phyloP scores from a whole-genome alignment of 1,140 invertebrate species.

The Agrypnia vestita region DNA sequence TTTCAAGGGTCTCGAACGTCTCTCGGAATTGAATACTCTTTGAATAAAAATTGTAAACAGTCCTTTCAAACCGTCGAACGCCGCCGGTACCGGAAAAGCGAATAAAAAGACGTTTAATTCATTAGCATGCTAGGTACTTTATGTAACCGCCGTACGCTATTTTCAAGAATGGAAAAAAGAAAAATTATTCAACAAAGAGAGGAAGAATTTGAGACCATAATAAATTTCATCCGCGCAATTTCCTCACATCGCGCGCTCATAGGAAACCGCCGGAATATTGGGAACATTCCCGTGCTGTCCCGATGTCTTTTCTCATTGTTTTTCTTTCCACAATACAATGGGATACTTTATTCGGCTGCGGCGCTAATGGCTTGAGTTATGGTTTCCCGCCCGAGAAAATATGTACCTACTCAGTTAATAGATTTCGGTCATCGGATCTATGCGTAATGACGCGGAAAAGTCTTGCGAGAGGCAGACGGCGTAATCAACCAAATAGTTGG shows the following conservation, averaged over 20 bases:
- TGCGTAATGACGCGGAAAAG: conserved; percentile 3
- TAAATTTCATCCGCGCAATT: conserved; percentile 58
- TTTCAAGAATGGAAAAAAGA: conserved; percentile 36
- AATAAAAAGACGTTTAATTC: conserved; percentile 18
- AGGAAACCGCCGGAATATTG: conserved; percentile 20
- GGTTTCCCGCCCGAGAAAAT: neutral
- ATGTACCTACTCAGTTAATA: conserved; percentile 10
- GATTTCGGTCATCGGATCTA: conserved; percentile 6
- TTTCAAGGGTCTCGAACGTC: neutral
- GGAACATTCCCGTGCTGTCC: conserved; percentile 18
- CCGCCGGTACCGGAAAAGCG: neutral
- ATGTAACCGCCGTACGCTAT: conserved; percentile 29
- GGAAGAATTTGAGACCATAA: conserved; percentile 45
- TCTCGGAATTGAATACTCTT: conserved; percentile 6
- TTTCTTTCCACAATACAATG: conserved; percentile 33
- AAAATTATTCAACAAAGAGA: conserved; percentile 46
- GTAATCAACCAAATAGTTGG: too few species aligned
- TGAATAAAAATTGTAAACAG: conserved; percentile 20
- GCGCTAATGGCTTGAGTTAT: conserved; percentile 46
- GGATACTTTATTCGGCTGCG: conserved; percentile 27
- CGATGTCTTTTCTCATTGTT: conserved; percentile 34
- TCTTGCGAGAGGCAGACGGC: neutral
- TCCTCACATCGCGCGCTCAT: conserved; percentile 42
- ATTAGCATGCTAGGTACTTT: conserved; percentile 30
- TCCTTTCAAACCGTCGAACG: neutral